Evolutionary conservation across 2,888 invertebrate genomes (phyloP), one percentile per base, ranked within the genome.

Genomic region (Mayetiola destructor): DNA sequence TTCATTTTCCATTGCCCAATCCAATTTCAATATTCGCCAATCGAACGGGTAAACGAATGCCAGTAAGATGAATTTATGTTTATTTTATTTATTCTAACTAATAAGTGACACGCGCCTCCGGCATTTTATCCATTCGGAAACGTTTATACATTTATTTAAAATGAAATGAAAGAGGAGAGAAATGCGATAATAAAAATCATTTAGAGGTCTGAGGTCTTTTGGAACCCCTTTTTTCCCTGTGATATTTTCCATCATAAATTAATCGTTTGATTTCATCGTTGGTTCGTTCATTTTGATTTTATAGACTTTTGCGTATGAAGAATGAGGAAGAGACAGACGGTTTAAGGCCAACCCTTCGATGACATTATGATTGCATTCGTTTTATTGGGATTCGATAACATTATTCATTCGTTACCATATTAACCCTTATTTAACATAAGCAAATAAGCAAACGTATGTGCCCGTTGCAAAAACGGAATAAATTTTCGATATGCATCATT

Each of bases 61-160:
- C 14, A n/a, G 23, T 48, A 48, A 48, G 23, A 48, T 48, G 48
- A 48, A 53, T 53, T 53, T 53, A 53, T 53, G 30, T 53, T 18
- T 32, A 20, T 18, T 48, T 48, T 53, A 53, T 53, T 53, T 56
- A 39, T 39, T 42, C n/a, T 40, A 58, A 58, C 55, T 30, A 42
- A 58, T 37, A 37, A 57, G 54, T 42, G 60, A 55, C 60, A 60
- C 60, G 60, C 59, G 60, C 60, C 60, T 60, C 40, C 52, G 57
- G 60, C 59, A 55, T 53, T 56, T 42, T 42, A 14, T 48, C 16
- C 48, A 48, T 48, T 16, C 48, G 14, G 23, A 16, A 48, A 48
- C 27, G 48, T 40, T 10, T 42, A n/a, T n/a, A n/a, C n/a, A n/a
- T 48, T 48, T 27, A 48, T 48, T 48, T 48, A 48, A 48, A 48